phyloP scores from a whole-genome alignment of 2,797 vertebrate genomes.

The Petrocephalus schoutedeni region DNA sequence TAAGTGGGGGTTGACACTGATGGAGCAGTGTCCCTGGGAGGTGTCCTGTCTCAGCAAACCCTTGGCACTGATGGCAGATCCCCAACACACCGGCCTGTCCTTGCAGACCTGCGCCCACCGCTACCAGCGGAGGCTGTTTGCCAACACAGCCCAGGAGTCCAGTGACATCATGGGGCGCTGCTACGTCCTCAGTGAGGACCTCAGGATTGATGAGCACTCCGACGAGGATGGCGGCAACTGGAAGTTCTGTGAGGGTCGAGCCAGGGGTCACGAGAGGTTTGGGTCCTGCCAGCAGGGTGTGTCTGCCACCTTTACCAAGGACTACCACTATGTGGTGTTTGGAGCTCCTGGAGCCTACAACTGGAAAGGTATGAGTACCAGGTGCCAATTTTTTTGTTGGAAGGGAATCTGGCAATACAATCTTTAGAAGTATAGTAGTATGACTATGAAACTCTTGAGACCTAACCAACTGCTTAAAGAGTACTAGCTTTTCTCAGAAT shows the following conservation, averaged over 20 bases:
- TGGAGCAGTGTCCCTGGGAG: background rate
- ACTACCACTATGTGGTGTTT: slow-evolving; percentile 88
- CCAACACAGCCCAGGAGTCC: slow-evolving; percentile 63
- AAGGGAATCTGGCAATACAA: background rate
- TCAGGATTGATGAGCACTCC: slow-evolving; percentile 50
- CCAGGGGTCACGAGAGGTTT: slow-evolving; percentile 80
- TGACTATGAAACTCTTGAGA: background rate
- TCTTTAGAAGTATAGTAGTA: background rate
- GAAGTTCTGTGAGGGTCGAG: slow-evolving; percentile 80
- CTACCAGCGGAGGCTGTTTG: slow-evolving; percentile 74
- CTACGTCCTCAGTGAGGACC: slow-evolving; percentile 80
- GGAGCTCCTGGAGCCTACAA: slow-evolving; percentile 92
- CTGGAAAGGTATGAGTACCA: slow-evolving; percentile 84
- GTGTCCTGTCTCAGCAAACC: background rate
- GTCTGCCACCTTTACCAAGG: slow-evolving; percentile 83
- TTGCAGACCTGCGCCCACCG: slow-evolving; percentile 90
- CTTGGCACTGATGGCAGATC: background rate
- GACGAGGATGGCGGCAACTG: slow-evolving; percentile 76
- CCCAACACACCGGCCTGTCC: background rate
- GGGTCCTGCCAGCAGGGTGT: slow-evolving; percentile 96
- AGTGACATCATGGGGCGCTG: slow-evolving; percentile 88
- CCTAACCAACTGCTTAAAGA: background rate
- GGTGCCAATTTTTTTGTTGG: background rate
- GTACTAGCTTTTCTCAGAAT: no score
- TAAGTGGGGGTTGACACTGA: slow-evolving; percentile 55